phyloP scores from a whole-genome alignment of 2,113 vertebrate genomes.

The Rhea pennata region DNA sequence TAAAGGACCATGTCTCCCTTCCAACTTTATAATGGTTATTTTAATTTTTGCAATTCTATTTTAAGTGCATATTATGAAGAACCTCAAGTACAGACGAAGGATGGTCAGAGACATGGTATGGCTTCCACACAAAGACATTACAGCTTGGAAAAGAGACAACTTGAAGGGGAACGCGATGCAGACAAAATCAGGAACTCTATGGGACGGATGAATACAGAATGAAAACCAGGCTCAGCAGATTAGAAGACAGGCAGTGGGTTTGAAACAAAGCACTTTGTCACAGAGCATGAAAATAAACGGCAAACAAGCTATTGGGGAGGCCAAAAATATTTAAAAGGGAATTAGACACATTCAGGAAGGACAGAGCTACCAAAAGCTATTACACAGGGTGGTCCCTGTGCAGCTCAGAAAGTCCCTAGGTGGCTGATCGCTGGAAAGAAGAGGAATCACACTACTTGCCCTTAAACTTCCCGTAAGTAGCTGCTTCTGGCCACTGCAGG shows the following conservation, averaged over 20 bases:
- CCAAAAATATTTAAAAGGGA: not conserved
- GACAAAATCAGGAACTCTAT: not conserved
- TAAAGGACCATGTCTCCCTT: not conserved
- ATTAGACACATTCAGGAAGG: not conserved
- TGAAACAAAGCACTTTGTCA: not conserved
- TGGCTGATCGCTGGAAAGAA: not conserved
- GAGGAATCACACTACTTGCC: not conserved
- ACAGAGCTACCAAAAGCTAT: not conserved
- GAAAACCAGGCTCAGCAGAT: not conserved
- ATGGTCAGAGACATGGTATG: not conserved
- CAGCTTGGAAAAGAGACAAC: not conserved
- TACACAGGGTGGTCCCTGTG: not conserved
- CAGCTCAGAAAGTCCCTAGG: not conserved
- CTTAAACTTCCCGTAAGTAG: not conserved
- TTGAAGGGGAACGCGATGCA: not conserved
- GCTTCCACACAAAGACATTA: not conserved
- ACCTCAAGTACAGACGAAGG: not conserved
- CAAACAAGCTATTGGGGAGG: not conserved
- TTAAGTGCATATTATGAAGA: not conserved
- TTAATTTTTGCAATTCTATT: not conserved
- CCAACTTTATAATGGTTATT: not conserved
- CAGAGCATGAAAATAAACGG: not conserved
- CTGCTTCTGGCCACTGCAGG: not conserved
- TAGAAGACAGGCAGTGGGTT: not conserved
- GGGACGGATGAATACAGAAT: not conserved